Evolutionary conservation across 2,888 invertebrate species (phyloP), one percentile per base, ranked within the genome.

Genomic region (Euclidia mi): DNA sequence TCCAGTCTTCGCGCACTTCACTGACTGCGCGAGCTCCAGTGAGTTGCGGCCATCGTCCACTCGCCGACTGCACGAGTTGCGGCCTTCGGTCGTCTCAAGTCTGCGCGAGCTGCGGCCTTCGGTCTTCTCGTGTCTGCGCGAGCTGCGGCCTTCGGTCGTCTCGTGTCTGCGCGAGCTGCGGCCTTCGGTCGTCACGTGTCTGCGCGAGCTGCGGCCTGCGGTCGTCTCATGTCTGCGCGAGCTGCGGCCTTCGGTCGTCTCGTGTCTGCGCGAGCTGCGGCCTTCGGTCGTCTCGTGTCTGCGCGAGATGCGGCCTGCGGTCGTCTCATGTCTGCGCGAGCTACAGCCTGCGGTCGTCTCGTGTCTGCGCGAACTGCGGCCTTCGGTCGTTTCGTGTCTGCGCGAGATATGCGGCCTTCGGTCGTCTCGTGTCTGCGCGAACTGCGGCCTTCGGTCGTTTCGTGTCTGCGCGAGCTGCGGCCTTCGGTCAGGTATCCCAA

Each of bases 261-360:
- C 35, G 35, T 20, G 20, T 4, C 20, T 20, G 20, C 20, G 17
- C 31, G 17, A 31, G 9, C 6, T 15, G n/a, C 31, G 7, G 41
- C 7, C 28, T 41, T 31, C 43, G 9, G 4, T 15, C 31, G 3
- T 2, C 42, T 10, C 17, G 31, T 3, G 17, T 10, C 43, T 11
- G 15, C 43, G 11, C 11, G 38, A 20, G 38, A 6, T 1, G 3
- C 15, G 25, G 12, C n/a, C n/a, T n/a, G n/a, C n/a, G n/a, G n/a
- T n/a, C n/a, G n/a, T n/a, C n/a, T n/a, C n/a, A n/a, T 25, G 28
- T 12, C 28, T 25, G 41, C 12, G 25, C 12, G 38, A 28, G 41
- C 12, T 0, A 1, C 41, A 9, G 12, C 1, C 25, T 12, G 25
- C 41, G 10, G 7, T 7, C 18, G 3, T 1, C n/a, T 38, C 32